Base-by-base conservation (phyloP, 2,888 invertebrate species). In the Leistus spinibarbis region DNA sequence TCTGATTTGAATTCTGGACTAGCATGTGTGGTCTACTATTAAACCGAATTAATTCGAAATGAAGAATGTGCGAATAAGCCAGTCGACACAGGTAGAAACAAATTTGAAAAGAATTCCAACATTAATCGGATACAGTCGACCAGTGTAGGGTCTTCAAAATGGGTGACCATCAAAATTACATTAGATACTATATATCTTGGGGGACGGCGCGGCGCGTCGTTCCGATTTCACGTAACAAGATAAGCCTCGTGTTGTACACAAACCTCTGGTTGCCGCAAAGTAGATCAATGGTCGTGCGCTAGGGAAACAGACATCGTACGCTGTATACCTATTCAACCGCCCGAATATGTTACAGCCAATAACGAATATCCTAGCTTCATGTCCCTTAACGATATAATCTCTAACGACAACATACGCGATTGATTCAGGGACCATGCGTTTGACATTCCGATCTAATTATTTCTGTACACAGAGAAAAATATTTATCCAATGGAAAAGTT, bases 111-210 rank as follows among this genome's bases (percentile, higher is more conserved):
- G 40, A 40, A 40, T 40, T 40, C 40, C 40, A 40, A 13, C 40
- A 40, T 40, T 40, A 40, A 40, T 40, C 40, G 40, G 40, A 40
- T 10, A 40, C 5, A 40, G 40, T n/a, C 13, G 16, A 20, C 17
- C 19, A 10, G 19, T 3, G 56, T n/a, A 40, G 40, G 16, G 60
- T 60, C 22, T 20, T 10, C 60, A 22, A 60, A 60, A 20, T 27
- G 56, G 40, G 69, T 69, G 57, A 66, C 72, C 72, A 72, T 72
- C 72, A 72, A 72, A 72, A 72, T 72, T 20, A 72, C 72, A 72
- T 72, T 72, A 72, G 72, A 66, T n/a, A n/a, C n/a, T 72, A 72
- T 66, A 65, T 57, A 40, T 40, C 40, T 40, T 40, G 40, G 40
- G 66, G 17, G 24, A 60, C 24, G 66, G 72, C 40, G 40, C 10